These are phyloP conservation scores for Eurypyga helias DNA, from an alignment of 2,113 vertebrate species.

Conservation along the genomic window DNA sequence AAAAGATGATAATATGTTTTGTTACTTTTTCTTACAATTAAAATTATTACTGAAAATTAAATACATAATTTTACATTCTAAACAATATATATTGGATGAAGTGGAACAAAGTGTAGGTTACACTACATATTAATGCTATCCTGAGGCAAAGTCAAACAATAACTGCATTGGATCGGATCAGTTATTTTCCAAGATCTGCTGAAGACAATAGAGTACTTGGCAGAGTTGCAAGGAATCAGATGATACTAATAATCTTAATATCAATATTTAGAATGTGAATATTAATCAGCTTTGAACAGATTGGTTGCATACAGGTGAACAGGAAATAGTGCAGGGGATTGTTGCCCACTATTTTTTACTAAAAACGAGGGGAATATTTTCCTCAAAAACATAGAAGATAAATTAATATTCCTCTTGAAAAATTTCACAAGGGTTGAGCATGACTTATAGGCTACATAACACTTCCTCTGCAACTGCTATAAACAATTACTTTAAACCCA, in stretches of 20 bases:
- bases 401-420: background rate
- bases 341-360: background rate
- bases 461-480: conserved; percentile 12
- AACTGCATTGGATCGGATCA: conserved; percentile 14
- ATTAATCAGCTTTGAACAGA: conserved; percentile 15
- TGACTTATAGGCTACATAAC: background rate
- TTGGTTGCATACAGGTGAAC: conserved; percentile 42
- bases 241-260: conserved; percentile 38
- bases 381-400: background rate
- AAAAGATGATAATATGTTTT: background rate
- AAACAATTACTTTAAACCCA: conserved; percentile 37
- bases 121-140: background rate
- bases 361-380: conserved; percentile 23
- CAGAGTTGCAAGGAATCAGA: conserved; percentile 35
- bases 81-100: background rate
- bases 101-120: background rate
- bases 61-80: background rate
- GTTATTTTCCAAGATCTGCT: conserved; percentile 38
- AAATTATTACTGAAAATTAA: background rate
- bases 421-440: conserved; percentile 32
- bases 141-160: background rate
- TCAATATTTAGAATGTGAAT: conserved; percentile 55
- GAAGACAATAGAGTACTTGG: conserved; percentile 45
- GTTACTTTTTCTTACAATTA: background rate
- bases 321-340: conserved; percentile 30